A percentile compares a stretch with the other conserved stretches of the same genome.
These are phyloP conservation scores for Leiothrix lutea DNA, from an alignment of 2,113 vertebrate genomes.

Conservation along the genomic window DNA sequence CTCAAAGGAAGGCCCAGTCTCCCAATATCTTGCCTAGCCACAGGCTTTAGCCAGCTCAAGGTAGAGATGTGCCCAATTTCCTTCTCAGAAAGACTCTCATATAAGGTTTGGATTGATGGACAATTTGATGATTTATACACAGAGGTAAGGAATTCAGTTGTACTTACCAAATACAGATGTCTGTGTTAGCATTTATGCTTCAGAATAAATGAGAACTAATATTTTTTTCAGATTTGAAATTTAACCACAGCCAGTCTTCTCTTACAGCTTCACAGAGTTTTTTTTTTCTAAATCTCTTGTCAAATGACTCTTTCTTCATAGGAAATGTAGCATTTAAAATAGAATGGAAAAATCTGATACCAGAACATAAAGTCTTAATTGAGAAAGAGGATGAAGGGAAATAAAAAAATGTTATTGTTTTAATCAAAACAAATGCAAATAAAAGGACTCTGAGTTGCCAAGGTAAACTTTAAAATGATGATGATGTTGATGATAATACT, in stretches of 20 bases:
- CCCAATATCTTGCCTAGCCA: background rate
- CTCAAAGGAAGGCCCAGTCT: background rate
- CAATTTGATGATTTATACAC: background rate
- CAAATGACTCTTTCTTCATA: background rate
- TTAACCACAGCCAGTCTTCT: background rate
- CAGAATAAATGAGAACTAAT: background rate
- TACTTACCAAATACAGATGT: background rate
- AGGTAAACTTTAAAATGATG: background rate
- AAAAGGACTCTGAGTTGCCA: background rate
- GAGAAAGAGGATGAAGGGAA: background rate
- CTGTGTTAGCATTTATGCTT: background rate
- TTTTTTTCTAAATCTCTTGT: background rate
- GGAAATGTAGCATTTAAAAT: background rate
- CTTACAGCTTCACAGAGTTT: background rate
- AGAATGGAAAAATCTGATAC: background rate
- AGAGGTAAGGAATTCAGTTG: background rate
- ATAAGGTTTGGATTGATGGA: background rate
- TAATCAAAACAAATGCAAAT: background rate
- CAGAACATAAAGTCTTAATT: background rate
- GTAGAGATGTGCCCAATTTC: background rate
- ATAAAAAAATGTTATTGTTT: too few relatives aligned
- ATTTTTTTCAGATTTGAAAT: background rate
- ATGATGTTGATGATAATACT: too few relatives aligned
- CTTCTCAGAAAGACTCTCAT: background rate
- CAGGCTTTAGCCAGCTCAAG: background rate